These are phyloP conservation scores for Cyclopterus lumpus DNA, from an alignment of 2,797 vertebrate genomes.

Conservation along the genomic window DNA sequence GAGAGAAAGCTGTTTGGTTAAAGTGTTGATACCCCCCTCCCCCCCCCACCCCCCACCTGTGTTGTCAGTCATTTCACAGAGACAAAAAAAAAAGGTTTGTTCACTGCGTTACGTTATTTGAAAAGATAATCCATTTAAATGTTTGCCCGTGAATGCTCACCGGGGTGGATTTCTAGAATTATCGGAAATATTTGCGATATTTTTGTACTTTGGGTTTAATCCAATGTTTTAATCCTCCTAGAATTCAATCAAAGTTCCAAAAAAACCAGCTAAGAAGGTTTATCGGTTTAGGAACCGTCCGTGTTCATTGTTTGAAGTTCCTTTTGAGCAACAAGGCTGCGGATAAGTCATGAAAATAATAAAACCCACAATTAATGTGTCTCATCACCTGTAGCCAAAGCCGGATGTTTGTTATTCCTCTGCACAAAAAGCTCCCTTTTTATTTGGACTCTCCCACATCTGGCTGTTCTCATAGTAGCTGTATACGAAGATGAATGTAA, in stretches of 20 bases:
- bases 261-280: slow-evolving; percentile 55
- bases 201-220: slow-evolving; percentile 40
- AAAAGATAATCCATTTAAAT: slow-evolving; percentile 59
- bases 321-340: not conserved
- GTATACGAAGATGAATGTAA: not conserved
- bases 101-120: slow-evolving; percentile 12
- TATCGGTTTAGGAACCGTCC: slow-evolving; percentile 30
- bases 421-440: not conserved
- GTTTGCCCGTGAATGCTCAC: slow-evolving; percentile 34
- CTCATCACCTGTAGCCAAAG: not conserved
- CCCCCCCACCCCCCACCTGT: too few relatives aligned
- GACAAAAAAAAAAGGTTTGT: slow-evolving; percentile 52
- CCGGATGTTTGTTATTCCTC: not conserved
- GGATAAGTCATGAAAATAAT: not conserved
- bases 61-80: slow-evolving; percentile 35
- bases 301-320: slow-evolving; percentile 8
- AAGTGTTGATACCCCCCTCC: slow-evolving; percentile 43
- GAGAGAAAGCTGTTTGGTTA: slow-evolving; percentile 35
- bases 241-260: slow-evolving; percentile 59
- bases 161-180: slow-evolving; percentile 19
- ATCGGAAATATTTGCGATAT: slow-evolving; percentile 29
- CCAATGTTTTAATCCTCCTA: slow-evolving; percentile 51
- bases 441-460: not conserved
- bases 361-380: not conserved
- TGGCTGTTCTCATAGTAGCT: not conserved